A percentile compares a stretch with the other conserved stretches of the same genome.
These are phyloP conservation scores for Ceratosolen fusciceps DNA, from an alignment of 1,140 invertebrate species.

Conservation along the genomic window DNA sequence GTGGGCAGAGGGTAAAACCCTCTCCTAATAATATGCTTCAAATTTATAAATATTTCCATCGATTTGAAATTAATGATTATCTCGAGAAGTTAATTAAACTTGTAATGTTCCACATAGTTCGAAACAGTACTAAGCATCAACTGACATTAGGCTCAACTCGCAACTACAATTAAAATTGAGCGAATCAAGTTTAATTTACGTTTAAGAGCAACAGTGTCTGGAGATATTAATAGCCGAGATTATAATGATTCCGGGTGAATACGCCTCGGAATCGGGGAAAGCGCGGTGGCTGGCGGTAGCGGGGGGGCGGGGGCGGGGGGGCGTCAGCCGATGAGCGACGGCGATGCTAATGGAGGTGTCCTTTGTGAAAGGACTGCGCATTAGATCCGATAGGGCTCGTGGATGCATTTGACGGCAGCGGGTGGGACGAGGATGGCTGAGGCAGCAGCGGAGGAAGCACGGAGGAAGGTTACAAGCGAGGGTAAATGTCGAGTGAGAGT, in stretches of 20 bases:
- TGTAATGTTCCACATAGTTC: conserved; percentile 1
- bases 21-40: not conserved
- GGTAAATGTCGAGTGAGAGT: not conserved
- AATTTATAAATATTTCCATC: not conserved
- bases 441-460: too few species aligned
- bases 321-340: too few species aligned
- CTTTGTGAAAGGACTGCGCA: too few species aligned
- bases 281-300: too few species aligned
- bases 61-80: conserved; percentile 5
- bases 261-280: not conserved
- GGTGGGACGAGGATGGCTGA: too few species aligned
- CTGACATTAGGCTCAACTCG: not conserved
- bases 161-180: conserved; percentile 17
- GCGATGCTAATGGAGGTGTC: too few species aligned
- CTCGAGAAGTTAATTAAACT: conserved; percentile 13
- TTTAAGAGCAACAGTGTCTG: not conserved
- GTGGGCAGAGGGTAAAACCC: not conserved
- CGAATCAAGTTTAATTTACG: conserved; percentile 14
- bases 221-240: not conserved
- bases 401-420: too few species aligned
- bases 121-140: not conserved
- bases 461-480: too few species aligned
- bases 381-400: too few species aligned
- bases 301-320: too few species aligned
- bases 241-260: not conserved